Evolutionary conservation across 2,888 invertebrate species (phyloP).

Genomic region (Kryphioiulus occultus): DNA sequence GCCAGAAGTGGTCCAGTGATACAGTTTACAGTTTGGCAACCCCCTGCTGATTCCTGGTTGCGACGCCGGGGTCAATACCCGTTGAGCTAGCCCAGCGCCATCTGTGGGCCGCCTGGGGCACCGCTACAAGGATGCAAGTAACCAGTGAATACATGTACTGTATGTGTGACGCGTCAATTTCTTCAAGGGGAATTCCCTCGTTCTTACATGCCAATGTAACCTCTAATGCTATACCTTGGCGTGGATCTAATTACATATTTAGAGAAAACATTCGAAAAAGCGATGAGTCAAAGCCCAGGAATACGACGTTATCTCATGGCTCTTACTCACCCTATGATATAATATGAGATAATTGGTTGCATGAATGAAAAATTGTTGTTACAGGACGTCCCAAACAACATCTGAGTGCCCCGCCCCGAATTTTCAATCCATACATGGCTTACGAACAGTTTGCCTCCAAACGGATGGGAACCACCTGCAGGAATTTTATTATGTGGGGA

Average conservation of each 20-base stretch:
- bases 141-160: too few species aligned
- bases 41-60: background rate
- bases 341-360: background rate
- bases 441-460: background rate
- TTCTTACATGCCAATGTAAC: too few species aligned
- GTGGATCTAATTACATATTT: background rate
- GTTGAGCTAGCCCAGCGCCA: background rate
- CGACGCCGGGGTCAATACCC: background rate
- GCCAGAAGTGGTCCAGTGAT: background rate
- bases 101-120: background rate
- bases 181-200: background rate
- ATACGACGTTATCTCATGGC: background rate
- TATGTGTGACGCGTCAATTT: background rate
- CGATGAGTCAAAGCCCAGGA: background rate
- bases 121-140: background rate
- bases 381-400: background rate
- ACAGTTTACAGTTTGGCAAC: background rate
- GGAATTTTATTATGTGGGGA: background rate
- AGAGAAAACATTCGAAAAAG: background rate
- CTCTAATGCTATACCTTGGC: background rate
- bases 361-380: background rate
- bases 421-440: background rate
- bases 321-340: slow-evolving; percentile 22
- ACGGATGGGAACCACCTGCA: background rate
- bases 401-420: background rate